phyloP scores from a whole-genome alignment of 2,888 invertebrate genomes.

The Drosophila nr. perissopoda region DNA sequence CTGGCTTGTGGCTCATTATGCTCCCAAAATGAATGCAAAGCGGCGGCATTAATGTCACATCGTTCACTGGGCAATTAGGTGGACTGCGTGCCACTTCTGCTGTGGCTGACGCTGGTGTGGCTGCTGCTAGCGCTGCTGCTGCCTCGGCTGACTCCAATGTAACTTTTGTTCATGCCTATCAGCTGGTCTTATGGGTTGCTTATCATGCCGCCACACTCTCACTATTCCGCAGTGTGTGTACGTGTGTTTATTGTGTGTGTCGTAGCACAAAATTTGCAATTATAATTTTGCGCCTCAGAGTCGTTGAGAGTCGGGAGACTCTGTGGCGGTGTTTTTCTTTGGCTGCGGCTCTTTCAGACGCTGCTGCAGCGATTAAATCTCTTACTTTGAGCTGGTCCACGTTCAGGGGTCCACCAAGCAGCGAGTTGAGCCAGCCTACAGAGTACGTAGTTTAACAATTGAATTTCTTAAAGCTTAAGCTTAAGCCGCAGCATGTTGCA shows the following conservation, averaged over 20 bases:
- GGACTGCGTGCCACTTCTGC: slow-evolving; percentile 55
- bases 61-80: slow-evolving; percentile 50
- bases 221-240: slow-evolving; percentile 42
- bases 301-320: slow-evolving; percentile 48
- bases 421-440: slow-evolving; percentile 43
- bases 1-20: slow-evolving; percentile 68
- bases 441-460: slow-evolving; percentile 75
- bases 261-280: slow-evolving; percentile 71
- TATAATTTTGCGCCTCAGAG: slow-evolving; percentile 76
- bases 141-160: slow-evolving; percentile 1
- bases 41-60: slow-evolving; percentile 76
- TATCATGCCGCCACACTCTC: slow-evolving; percentile 80
- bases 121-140: not conserved
- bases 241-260: slow-evolving; percentile 20
- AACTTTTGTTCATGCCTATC: slow-evolving; percentile 53
- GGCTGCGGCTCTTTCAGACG: slow-evolving; percentile 52
- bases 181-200: slow-evolving; percentile 48
- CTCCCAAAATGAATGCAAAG: slow-evolving; percentile 76
- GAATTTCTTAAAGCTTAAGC: slow-evolving; percentile 64
- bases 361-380: slow-evolving; percentile 67
- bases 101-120: slow-evolving; percentile 10
- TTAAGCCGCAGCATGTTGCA: slow-evolving; percentile 53
- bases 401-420: slow-evolving; percentile 39
- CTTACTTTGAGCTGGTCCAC: slow-evolving; percentile 42
- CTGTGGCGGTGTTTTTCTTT: slow-evolving; percentile 68